These are phyloP conservation scores for Tolmerus cingulatus DNA, from an alignment of 2,888 invertebrate species.

Conservation along the genomic window DNA sequence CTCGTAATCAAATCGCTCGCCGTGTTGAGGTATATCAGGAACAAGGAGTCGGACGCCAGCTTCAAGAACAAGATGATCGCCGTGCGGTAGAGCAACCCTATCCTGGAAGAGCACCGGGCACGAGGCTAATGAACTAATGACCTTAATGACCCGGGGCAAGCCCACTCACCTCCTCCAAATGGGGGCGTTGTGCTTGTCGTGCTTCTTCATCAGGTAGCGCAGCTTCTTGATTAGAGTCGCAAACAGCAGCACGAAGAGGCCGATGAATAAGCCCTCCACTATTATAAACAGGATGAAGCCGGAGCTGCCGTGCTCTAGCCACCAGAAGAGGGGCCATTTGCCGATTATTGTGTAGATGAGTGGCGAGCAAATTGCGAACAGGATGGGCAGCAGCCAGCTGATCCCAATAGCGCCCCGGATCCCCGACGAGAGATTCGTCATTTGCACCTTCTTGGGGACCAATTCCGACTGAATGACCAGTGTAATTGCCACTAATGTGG, in stretches of 20 bases:
- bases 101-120: slow-evolving; percentile 62
- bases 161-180: slow-evolving; percentile 66
- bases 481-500: slow-evolving; percentile 66
- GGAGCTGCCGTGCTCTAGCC: slow-evolving; percentile 68
- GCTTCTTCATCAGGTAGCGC: slow-evolving; percentile 68
- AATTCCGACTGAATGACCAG: slow-evolving; percentile 62
- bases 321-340: slow-evolving; percentile 68
- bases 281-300: slow-evolving; percentile 73
- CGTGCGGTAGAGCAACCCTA: slow-evolving; percentile 70
- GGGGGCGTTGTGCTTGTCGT: slow-evolving; percentile 69
- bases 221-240: slow-evolving; percentile 72
- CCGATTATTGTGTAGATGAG: slow-evolving; percentile 63
- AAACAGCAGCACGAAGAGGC: slow-evolving; percentile 74
- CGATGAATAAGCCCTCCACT: slow-evolving; percentile 73
- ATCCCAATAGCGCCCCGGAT: slow-evolving; percentile 62
- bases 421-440: slow-evolving; percentile 55
- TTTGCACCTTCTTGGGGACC: slow-evolving; percentile 59
- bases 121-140: slow-evolving; percentile 30
- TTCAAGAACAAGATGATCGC: slow-evolving; percentile 69
- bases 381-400: slow-evolving; percentile 62
- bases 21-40: slow-evolving; percentile 72
- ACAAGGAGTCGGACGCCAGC: slow-evolving; percentile 69
- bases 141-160: neutral
- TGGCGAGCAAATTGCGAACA: slow-evolving; percentile 62
- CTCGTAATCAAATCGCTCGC: slow-evolving; percentile 67